Evolutionary conservation across 2,797 vertebrate genomes (phyloP), one percentile per base, ranked within the genome.

Genomic region (Clarias pachynema): DNA sequence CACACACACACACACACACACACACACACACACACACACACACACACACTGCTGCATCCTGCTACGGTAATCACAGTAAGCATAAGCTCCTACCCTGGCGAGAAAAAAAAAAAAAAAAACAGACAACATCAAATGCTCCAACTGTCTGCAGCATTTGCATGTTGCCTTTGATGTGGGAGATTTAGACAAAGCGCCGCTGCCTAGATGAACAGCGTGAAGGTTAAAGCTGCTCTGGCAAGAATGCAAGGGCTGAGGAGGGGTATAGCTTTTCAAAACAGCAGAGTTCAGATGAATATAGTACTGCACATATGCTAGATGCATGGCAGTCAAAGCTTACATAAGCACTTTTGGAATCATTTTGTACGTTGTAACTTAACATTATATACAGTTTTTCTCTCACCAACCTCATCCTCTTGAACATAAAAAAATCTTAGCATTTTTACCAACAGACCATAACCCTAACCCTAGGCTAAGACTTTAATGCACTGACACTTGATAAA

Each of bases 101-200:
- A 59, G 56, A 69, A 80, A 63, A 75, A 72, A 74, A 68, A 56
- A 34, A 66, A 65, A 81, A 62, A 49, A 49, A 49, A 49, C 44
- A 82, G 29, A 81, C 91, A 94, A 94, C 94, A 95, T 94, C 94
- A 94, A 94, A 94, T 94, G 91, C 87, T 79, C 69, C 87, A 44
- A 89, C 89, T 91, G 91, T 93, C 91, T 93, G 87, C 89, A 91
- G 90, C 94, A 94, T 94, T 94, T 94, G 92, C 92, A 93, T 94
- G 88, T 91, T 89, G 88, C 73, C 94, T 95, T 94, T 95, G 93
- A 95, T 95, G 91, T 94, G 65, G 74, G 84, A 90, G 91, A 93
- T 92, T 92, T 91, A 92, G 93, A 94, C 92, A 94, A 94, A 93
- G 92, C 89, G 49, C 86, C 88, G 87, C 90, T 88, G 85, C 70